Conservation (phyloP, 2,888 invertebrate genomes). For the Nemotelus pantherinus region DNA sequence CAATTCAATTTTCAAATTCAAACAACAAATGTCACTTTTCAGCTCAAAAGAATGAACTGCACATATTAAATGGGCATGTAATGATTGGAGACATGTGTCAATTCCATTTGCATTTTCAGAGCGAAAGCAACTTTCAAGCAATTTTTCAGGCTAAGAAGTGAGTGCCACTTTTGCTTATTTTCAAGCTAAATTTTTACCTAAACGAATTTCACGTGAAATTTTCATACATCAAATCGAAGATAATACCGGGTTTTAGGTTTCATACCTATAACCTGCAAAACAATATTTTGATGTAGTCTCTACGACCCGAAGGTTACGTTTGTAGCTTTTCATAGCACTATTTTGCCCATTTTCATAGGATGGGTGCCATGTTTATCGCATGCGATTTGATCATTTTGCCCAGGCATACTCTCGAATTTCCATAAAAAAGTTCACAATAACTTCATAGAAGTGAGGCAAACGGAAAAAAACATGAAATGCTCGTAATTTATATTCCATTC, state of each 20-base stretch:
- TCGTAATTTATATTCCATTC: not conserved
- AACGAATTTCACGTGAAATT: too few species aligned
- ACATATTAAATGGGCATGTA: too few species aligned
- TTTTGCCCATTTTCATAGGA: not conserved
- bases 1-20: too few species aligned
- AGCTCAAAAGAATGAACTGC: too few species aligned
- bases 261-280: conserved; percentile 16
- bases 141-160: too few species aligned
- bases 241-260: not conserved
- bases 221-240: too few species aligned
- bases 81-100: too few species aligned
- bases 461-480: not conserved
- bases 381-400: conserved; percentile 15
- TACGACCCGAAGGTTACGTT: not conserved
- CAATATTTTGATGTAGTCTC: conserved; percentile 32
- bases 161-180: too few species aligned
- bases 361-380: not conserved
- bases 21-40: too few species aligned
- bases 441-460: not conserved
- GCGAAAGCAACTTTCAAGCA: too few species aligned
- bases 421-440: conserved; percentile 14
- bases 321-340: not conserved
- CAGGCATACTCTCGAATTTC: not conserved
- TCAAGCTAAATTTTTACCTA: too few species aligned
- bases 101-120: too few species aligned